These are phyloP conservation scores for Serilophus lunatus DNA, from an alignment of 2,113 vertebrate species.

Conservation along the genomic window DNA sequence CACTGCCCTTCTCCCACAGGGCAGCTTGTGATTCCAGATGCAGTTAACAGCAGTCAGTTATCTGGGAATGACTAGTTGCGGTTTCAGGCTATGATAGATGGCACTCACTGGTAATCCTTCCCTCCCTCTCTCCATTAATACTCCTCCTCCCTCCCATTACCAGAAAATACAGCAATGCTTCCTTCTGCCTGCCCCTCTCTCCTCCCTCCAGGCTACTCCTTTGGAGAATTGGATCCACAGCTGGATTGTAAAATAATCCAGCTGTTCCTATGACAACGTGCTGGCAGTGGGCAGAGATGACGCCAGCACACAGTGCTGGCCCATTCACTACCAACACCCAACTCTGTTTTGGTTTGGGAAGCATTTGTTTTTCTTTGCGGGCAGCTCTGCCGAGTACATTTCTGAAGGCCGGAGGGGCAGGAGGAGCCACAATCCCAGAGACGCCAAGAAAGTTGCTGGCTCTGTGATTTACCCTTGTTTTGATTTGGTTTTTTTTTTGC, in stretches of 20 bases:
- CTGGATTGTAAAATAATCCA: conserved; percentile 68
- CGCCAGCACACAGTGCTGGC: conserved; percentile 42
- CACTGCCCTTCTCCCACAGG: background rate
- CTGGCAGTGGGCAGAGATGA: conserved; percentile 68
- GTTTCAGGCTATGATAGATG: conserved; percentile 2
- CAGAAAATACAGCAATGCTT: conserved; percentile 21
- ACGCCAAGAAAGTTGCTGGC: conserved; percentile 50
- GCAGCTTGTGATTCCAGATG: background rate
- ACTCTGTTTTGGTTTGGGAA: conserved; percentile 65
- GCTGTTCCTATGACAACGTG: conserved; percentile 65
- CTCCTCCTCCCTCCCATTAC: conserved; percentile 5
- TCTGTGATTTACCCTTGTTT: conserved; percentile 24
- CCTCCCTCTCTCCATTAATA: background rate
- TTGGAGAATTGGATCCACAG: conserved; percentile 62
- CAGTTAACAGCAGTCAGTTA: background rate
- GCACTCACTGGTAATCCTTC: conserved; percentile 1
- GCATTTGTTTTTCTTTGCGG: conserved; percentile 51
- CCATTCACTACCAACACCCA: conserved; percentile 65
- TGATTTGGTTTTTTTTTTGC: background rate
- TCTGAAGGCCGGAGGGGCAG: conserved; percentile 41
- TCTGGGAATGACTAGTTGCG: background rate
- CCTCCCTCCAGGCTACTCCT: conserved; percentile 48
- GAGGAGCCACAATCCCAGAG: conserved; percentile 38
- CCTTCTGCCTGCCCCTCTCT: background rate
- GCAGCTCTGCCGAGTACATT: conserved; percentile 31